Evolutionary conservation across 2,888 invertebrate species (phyloP), one percentile per base, ranked within the genome.

Genomic region (Dilophus febrilis): DNA sequence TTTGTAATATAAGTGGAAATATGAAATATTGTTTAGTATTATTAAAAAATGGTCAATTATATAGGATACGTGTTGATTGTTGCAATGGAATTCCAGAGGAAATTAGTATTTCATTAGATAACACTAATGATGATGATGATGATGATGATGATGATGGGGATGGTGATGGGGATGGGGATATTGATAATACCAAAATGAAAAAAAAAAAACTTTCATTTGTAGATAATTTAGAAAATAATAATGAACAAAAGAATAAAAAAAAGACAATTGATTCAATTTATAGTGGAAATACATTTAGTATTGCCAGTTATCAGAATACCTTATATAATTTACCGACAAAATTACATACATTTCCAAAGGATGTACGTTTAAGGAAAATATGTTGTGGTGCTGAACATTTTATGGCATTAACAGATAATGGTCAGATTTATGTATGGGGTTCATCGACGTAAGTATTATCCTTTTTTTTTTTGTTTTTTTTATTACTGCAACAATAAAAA

Each of bases 301-400:
- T 67, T 4, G 68, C 65, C 6, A n/a, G n/a, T 48, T 68, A 28
- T 59, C 66, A 14, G 13, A 75, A 76, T 47, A 57, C 57, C 16
- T 62, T 80, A 1, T 84, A 72, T 51, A 67, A 71, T 49, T 58
- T 78, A 38, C 80, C 81, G 12, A 63, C 62, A 4, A 64, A 66
- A 50, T 59, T 76, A 38, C 54, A 72, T 46, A 72, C 55, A 44
- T 56, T 72, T 50, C 53, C 60, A 3, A 59, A 61, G 30, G 64
- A 68, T 44, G 63, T 70, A 12, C 68, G 66, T 50, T 68, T 79
- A 13, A 57, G 66, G 40, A 74, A 80, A 51, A 56, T 86, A 27
- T 66, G 68, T 38, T 79, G 83, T 59, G 91, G 91, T 1, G 74
- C 77, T 56, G 88, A 90, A 55, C 90, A 91, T 59, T 74, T 70